Conservation (phyloP, 2,888 invertebrate species). For the Eupithecia insigniata region DNA sequence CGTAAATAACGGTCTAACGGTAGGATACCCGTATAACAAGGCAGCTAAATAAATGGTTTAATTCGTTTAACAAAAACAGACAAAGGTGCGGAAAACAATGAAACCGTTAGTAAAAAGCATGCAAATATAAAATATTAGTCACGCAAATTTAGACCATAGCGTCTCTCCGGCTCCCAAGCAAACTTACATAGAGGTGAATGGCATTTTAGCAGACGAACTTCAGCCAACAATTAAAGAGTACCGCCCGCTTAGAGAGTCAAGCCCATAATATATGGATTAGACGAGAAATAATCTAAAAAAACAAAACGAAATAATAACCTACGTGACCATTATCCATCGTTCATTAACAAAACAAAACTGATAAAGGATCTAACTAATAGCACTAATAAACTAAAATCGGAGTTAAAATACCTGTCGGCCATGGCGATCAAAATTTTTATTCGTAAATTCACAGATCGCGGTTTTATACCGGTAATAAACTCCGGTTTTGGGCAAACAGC, state of each 20-base stretch:
- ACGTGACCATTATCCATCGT: conserved; percentile 30
- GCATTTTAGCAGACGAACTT: conserved; percentile 62
- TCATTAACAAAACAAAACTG: conserved; percentile 34
- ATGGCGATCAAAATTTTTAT: conserved; percentile 55
- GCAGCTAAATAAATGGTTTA: neutral
- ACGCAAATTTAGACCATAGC: conserved; percentile 24
- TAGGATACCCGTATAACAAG: neutral
- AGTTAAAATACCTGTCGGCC: conserved; percentile 59
- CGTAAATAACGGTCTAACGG: neutral
- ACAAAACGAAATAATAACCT: conserved; percentile 55
- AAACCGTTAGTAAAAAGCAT: conserved; percentile 32
- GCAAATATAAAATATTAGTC: conserved; percentile 31
- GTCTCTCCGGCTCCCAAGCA: conserved; percentile 44
- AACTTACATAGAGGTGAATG: conserved; percentile 81
- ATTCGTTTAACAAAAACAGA: neutral
- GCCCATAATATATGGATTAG: conserved; percentile 62
- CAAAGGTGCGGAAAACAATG: conserved; percentile 6
- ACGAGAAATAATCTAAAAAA: conserved; percentile 68
- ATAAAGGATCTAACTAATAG: conserved; percentile 35
- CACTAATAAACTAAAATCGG: conserved; percentile 39
- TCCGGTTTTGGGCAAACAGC: conserved; percentile 66
- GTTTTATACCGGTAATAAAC: conserved; percentile 54
- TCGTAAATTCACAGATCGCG: conserved; percentile 49
- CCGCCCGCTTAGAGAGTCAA: conserved; percentile 59
- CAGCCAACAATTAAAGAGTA: conserved; percentile 53